These are phyloP conservation scores for Trinectes maculatus DNA, from an alignment of 2,113 vertebrate genomes.

Conservation along the genomic window DNA sequence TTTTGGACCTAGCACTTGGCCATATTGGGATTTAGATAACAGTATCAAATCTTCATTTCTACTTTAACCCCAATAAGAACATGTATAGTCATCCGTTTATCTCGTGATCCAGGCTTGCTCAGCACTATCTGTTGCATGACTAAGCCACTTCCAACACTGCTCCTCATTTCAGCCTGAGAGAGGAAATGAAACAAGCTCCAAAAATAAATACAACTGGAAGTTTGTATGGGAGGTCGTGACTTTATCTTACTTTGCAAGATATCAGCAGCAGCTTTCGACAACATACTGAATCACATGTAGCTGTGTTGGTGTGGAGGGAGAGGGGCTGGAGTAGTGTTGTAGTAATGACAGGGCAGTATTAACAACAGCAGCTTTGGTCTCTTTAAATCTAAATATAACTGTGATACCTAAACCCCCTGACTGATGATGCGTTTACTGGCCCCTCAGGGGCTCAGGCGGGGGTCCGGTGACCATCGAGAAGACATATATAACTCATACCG, in stretches of 20 bases:
- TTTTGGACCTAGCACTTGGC: background rate
- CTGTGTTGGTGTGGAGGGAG: background rate
- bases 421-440: constrained; percentile 51
- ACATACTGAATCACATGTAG: constrained; percentile 16
- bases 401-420: constrained; percentile 53
- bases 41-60: too few species aligned
- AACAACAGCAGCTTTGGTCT: constrained; percentile 34
- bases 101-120: constrained; percentile 15
- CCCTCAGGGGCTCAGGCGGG: background rate
- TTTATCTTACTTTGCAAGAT: background rate
- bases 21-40: background rate
- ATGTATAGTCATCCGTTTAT: constrained; percentile 12
- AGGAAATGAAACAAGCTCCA: background rate
- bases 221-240: too few species aligned
- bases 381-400: constrained; percentile 84
- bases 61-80: too few species aligned
- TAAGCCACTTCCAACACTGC: constrained; percentile 3
- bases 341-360: background rate
- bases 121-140: constrained; percentile 16
- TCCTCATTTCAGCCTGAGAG: constrained; percentile 15
- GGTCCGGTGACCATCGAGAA: fast-evolving
- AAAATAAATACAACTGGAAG: background rate
- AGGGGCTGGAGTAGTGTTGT: background rate
- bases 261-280: constrained; percentile 1
- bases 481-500: background rate